Evolutionary conservation across 64 coral and sea anemone species (phyloP).

Genomic region (Anthopleura sola): DNA sequence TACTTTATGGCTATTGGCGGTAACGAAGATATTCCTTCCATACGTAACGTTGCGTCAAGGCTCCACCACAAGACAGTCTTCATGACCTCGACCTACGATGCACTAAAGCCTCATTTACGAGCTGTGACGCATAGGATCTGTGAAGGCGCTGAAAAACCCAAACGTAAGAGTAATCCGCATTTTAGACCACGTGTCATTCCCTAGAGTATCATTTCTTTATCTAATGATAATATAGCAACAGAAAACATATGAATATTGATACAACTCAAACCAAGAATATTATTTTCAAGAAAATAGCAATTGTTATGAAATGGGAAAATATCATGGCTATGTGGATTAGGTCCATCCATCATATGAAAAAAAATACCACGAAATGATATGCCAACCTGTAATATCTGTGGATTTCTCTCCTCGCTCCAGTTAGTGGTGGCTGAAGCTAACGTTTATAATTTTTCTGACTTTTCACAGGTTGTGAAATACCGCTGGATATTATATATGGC

Average conservation of each 20-base stretch:
- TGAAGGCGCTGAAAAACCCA: constrained; percentile 21
- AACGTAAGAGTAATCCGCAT: background rate
- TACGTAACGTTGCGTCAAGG: constrained; percentile 1
- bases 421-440: background rate
- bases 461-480: background rate
- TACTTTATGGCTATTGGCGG: constrained; percentile 8
- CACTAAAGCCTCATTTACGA: background rate
- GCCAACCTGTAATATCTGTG: too few relatives aligned
- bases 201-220: too few relatives aligned
- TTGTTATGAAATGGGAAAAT: too few relatives aligned
- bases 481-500: constrained; percentile 14
- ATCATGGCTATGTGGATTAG: too few relatives aligned
- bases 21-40: background rate
- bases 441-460: background rate
- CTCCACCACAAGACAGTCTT: constrained; percentile 15
- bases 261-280: too few relatives aligned
- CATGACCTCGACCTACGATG: constrained; percentile 21
- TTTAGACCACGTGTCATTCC: too few relatives aligned
- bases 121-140: constrained; percentile 21
- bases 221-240: too few relatives aligned
- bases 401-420: background rate
- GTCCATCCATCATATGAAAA: too few relatives aligned
- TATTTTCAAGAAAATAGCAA: too few relatives aligned
- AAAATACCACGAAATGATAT: too few relatives aligned
- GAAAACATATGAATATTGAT: too few relatives aligned